phyloP scores from a whole-genome alignment of 2,797 vertebrate genomes.

The Gymnodraco acuticeps region DNA sequence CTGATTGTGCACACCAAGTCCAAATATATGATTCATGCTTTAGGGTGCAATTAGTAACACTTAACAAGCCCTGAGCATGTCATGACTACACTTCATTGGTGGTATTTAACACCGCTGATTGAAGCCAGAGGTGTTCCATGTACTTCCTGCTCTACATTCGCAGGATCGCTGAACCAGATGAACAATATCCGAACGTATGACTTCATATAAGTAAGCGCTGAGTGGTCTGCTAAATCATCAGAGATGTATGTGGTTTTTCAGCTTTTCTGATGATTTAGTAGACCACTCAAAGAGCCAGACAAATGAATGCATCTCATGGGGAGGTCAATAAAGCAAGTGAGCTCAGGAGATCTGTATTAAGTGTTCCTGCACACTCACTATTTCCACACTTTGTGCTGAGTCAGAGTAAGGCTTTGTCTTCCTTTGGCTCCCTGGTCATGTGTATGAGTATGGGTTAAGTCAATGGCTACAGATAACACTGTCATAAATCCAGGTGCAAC shows the following conservation, averaged over 20 bases:
- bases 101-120: too few species aligned
- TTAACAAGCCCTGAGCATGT: neutral
- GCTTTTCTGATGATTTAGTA: neutral
- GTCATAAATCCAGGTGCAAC: too few species aligned
- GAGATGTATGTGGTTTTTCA: neutral
- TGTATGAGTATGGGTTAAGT: too few species aligned
- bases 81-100: neutral
- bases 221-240: neutral
- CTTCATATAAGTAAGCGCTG: too few species aligned
- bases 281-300: neutral
- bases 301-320: neutral
- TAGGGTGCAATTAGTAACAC: neutral
- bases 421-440: too few species aligned
- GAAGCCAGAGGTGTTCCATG: neutral
- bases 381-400: too few species aligned
- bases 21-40: too few species aligned
- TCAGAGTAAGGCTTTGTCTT: too few species aligned
- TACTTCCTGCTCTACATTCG: neutral
- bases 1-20: neutral
- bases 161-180: neutral
- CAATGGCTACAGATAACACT: too few species aligned
- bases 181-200: neutral
- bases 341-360: too few species aligned
- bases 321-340: too few species aligned
- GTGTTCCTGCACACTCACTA: too few species aligned